Percentiles rank a stretch among this genome's conserved stretches.
Conservation (phyloP, 2,888 invertebrate species). For the Drosophila pullipes region DNA sequence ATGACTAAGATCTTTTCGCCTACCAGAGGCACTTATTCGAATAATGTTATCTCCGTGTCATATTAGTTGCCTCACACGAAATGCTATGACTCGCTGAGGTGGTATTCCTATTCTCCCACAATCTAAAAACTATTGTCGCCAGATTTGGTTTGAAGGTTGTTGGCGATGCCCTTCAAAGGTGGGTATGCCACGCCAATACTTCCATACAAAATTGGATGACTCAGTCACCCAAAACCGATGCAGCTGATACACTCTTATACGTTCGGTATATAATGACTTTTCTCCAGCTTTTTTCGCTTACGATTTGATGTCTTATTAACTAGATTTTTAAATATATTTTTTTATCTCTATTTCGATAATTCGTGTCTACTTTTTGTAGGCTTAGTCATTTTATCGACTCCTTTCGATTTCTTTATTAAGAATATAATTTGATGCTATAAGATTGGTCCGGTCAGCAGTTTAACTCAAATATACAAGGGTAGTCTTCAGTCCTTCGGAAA, state of each 20-base stretch:
- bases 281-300: no score
- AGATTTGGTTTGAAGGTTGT: background rate
- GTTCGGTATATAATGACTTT: no score
- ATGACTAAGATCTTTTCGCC: no score
- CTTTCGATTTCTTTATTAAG: background rate
- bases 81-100: background rate
- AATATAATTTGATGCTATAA: background rate
- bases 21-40: background rate
- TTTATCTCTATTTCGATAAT: background rate
- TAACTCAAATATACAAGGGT: no score
- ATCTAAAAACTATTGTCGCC: background rate
- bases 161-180: background rate
- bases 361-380: background rate
- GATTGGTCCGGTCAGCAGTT: background rate
- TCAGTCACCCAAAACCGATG: background rate
- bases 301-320: background rate
- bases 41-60: background rate
- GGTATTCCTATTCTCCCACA: background rate
- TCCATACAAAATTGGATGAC: no score
- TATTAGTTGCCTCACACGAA: background rate
- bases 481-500: background rate
- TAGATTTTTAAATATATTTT: background rate
- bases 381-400: background rate
- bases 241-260: no score
- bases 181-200: background rate